Percentiles rank a stretch among this genome's conserved stretches.
These are phyloP conservation scores for Helicoverpa zea DNA, from an alignment of 1,140 invertebrate genomes.

Conservation along the genomic window DNA sequence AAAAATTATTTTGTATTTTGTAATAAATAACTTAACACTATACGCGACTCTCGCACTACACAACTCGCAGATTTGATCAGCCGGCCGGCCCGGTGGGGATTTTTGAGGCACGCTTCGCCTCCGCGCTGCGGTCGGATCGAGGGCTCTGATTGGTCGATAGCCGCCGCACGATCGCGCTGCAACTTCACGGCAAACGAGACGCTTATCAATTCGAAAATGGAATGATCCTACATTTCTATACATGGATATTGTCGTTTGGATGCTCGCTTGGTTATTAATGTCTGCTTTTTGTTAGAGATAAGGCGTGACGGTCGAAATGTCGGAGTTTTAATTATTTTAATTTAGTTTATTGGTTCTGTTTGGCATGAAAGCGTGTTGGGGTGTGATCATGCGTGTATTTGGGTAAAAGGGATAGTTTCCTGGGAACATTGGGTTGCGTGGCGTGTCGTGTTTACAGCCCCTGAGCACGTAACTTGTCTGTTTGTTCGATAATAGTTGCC, in stretches of 20 bases:
- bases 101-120: slow-evolving; percentile 81
- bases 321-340: slow-evolving; percentile 6
- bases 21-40: slow-evolving; percentile 81
- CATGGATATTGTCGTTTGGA: slow-evolving; percentile 55
- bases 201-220: slow-evolving; percentile 62
- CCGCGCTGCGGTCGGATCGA: slow-evolving; percentile 65
- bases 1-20: slow-evolving; percentile 61
- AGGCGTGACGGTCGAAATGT: neutral
- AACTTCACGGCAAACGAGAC: slow-evolving; percentile 67
- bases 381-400: slow-evolving; percentile 43
- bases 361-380: slow-evolving; percentile 22
- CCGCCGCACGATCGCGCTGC: slow-evolving; percentile 45
- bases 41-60: slow-evolving; percentile 78
- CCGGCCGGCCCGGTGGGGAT: slow-evolving; percentile 68
- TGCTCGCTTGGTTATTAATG: neutral
- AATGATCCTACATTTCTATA: slow-evolving; percentile 65
- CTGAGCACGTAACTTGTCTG: neutral
- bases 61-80: slow-evolving; percentile 70
- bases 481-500: slow-evolving; percentile 2
- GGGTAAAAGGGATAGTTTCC: neutral
- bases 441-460: slow-evolving; percentile 13
- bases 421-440: neutral
- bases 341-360: slow-evolving; percentile 41
- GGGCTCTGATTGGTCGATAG: slow-evolving; percentile 70
- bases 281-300: slow-evolving; percentile 13